Evolutionary conservation across 2,113 vertebrate genomes (phyloP).

Genomic region (Neotragus moschatus): DNA sequence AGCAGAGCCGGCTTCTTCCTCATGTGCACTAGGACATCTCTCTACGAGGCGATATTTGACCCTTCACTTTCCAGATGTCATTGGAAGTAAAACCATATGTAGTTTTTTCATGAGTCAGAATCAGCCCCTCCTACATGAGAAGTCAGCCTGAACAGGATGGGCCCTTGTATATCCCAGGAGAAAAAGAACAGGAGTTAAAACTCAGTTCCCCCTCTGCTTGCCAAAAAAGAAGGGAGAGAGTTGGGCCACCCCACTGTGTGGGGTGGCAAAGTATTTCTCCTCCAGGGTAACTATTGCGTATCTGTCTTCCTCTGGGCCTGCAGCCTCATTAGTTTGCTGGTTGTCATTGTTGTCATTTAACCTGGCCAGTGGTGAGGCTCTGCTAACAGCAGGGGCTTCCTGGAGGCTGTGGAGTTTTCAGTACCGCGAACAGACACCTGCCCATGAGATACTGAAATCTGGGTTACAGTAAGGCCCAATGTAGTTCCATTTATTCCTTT

Average conservation of each 20-base stretch:
- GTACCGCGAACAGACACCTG: background rate
- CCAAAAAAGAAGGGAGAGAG: background rate
- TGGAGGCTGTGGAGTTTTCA: background rate
- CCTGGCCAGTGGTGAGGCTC: background rate
- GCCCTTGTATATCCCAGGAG: background rate
- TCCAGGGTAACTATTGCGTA: rapidly evolving
- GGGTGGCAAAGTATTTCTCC: background rate
- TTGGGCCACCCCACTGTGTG: background rate
- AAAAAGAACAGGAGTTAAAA: background rate
- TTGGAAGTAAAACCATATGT: conserved; percentile 46
- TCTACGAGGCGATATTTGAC: background rate
- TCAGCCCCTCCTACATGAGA: background rate
- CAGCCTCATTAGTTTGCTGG: background rate
- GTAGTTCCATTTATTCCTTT: background rate
- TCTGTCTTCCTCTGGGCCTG: background rate
- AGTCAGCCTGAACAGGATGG: background rate
- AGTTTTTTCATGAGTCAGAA: background rate
- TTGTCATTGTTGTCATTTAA: background rate
- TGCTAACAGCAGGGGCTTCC: background rate
- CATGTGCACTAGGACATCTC: background rate
- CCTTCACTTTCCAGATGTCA: conserved; percentile 35
- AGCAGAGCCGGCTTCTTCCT: background rate
- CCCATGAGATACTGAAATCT: background rate
- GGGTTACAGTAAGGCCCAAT: background rate
- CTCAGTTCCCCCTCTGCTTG: background rate